Base-by-base conservation (phyloP, 2,113 vertebrate genomes). In the Acinonyx jubatus region DNA sequence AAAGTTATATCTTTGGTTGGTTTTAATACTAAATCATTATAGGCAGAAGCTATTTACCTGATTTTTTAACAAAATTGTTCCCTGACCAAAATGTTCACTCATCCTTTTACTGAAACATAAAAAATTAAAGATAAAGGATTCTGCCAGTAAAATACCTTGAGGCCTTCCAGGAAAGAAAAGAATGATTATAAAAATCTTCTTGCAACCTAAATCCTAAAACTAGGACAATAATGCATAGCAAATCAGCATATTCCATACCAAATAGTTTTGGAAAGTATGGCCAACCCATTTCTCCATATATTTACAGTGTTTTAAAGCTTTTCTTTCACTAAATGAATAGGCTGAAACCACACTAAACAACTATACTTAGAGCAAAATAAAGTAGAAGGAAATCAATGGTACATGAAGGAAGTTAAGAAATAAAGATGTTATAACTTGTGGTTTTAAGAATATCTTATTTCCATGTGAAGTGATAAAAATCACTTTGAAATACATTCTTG, bases 121-220 rank as follows among this genome's bases (percentile, higher is more conserved):
- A 27, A 29, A 81, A 57, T 69, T 76, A 57, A 89, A 68, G 89
- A 68, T 52, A 95, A 81, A 65, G 0, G 1, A 36, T 66, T 69
- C 65, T 89, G 78, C 23, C 23, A 96, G 73, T 45, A 65, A 96
- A 93, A 71, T 66, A 89, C 29, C 12, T 71, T 82, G 23, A 95
- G 45, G 50, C 16, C 3, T 68, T 61, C 4, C 21, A 92, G 52
- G 11, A 88, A 78, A 93, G 55, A 84, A 85, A 74, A 68, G 6
- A 78, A 89, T 71, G 9, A 69, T 25, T 45, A 41, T 33, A 65
- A 89, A 55, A 48, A n/a, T 66, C 18, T 63, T 94, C 21, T 80
- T 91, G 19, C 23, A 55, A 91, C 16, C 4, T 57, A n/a, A 79
- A 3, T 25, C 5, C 23, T 81, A 63, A 16, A 85, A 69, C 6